Percentiles rank a stretch among this genome's conserved stretches.
Conservation (phyloP, 92 coral and sea anemone species). For the Epizoanthus ramosus region DNA sequence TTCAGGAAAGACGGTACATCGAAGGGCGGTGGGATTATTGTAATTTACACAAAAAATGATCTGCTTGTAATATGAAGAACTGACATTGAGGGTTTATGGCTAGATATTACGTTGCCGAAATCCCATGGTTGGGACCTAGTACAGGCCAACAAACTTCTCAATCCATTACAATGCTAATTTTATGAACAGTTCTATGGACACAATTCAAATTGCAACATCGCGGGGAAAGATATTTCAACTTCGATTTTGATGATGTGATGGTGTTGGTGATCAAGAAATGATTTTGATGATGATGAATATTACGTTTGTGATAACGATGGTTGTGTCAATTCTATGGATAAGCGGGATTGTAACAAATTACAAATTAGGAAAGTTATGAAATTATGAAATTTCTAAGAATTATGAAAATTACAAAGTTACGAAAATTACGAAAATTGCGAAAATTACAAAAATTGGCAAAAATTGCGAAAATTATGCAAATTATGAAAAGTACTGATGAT, state of each 20-base stretch:
- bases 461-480: too few relatives aligned
- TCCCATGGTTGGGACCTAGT: conserved; percentile 14
- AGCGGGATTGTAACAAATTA: too few relatives aligned
- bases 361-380: too few relatives aligned
- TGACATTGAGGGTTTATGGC: conserved; percentile 39
- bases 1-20: conserved; percentile 44
- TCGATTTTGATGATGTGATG: neutral
- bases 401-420: too few relatives aligned
- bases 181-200: conserved; percentile 12
- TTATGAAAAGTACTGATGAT: too few relatives aligned
- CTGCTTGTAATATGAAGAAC: conserved; percentile 19
- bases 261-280: too few relatives aligned
- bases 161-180: conserved; percentile 14
- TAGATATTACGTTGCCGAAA: conserved; percentile 22
- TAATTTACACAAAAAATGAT: conserved; percentile 38
- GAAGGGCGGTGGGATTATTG: conserved; percentile 49
- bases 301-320: too few relatives aligned
- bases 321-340: too few relatives aligned
- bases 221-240: conserved; percentile 30
- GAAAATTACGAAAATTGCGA: too few relatives aligned
- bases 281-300: too few relatives aligned
- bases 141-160: conserved; percentile 38
- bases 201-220: neutral
- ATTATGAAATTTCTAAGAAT: too few relatives aligned
- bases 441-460: too few relatives aligned